These are phyloP conservation scores for Telmatochromis sp. DNA, from an alignment of 2,113 vertebrate genomes.

Conservation along the genomic window DNA sequence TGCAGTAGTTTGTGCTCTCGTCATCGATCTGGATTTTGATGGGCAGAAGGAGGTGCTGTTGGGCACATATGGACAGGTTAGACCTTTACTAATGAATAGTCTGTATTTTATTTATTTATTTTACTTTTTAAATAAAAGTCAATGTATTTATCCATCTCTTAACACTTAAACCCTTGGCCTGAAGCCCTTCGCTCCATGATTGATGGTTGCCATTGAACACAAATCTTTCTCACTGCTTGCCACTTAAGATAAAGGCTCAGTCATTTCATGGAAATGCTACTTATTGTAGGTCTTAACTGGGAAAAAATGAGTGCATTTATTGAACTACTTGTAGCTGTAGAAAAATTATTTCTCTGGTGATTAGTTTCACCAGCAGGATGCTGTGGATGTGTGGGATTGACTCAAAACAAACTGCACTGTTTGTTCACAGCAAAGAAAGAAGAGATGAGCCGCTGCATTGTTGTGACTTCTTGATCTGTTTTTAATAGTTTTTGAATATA, in stretches of 20 bases:
- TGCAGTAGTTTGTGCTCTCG: conserved; percentile 80
- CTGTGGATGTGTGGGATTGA: not conserved
- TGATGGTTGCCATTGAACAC: not conserved
- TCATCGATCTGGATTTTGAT: conserved; percentile 83
- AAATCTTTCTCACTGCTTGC: not conserved
- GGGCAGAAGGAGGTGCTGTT: conserved; percentile 74
- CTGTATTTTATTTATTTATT: not conserved
- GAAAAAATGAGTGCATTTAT: not conserved
- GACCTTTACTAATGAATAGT: not conserved
- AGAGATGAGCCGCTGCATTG: not conserved
- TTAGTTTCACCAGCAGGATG: not conserved
- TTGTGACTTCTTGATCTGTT: not conserved
- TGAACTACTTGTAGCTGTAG: not conserved
- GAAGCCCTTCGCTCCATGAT: not conserved
- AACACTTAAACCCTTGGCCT: not conserved
- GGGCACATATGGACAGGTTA: conserved; percentile 79
- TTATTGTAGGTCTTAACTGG: not conserved
- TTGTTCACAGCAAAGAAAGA: not conserved
- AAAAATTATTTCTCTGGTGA: not conserved
- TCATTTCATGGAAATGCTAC: not conserved
- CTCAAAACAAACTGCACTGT: not conserved
- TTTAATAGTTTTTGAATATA: not conserved
- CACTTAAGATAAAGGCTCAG: not conserved
- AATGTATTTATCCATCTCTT: not conserved
- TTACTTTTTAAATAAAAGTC: not conserved